A percentile compares a stretch with the other conserved stretches of the same genome.
Evolutionary conservation across 2,113 vertebrate species (phyloP).

Genomic region (Sphyrna mokarran): DNA sequence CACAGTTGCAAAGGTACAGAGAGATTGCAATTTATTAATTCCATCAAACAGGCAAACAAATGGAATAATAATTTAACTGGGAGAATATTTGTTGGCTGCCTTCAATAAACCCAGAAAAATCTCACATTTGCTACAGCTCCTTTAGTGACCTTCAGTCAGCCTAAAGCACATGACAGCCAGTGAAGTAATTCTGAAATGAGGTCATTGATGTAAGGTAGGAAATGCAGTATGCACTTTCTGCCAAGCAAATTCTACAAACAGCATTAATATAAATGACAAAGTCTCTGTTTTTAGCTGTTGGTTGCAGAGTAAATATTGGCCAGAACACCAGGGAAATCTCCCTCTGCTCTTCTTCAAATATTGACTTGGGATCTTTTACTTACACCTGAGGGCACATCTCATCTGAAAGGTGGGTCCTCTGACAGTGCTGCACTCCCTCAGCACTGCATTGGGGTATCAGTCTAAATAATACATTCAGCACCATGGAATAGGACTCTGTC

Average conservation of each 20-base stretch:
- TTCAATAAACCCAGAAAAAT: background rate
- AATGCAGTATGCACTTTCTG: too few relatives aligned
- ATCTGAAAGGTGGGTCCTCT: background rate
- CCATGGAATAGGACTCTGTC: background rate
- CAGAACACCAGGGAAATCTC: too few relatives aligned
- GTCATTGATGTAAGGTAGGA: too few relatives aligned
- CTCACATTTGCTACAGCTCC: background rate
- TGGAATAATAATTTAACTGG: background rate
- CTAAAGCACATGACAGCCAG: background rate
- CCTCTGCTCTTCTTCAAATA: too few relatives aligned
- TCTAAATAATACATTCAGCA: background rate
- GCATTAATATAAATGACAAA: too few relatives aligned
- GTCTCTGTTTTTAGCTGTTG: too few relatives aligned
- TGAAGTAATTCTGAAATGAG: background rate
- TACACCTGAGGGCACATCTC: background rate
- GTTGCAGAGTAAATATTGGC: too few relatives aligned
- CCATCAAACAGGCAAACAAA: background rate
- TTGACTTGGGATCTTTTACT: too few relatives aligned
- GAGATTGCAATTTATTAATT: background rate
- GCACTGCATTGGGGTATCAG: background rate
- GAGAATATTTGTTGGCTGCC: background rate
- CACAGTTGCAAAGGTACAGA: background rate
- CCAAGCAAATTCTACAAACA: too few relatives aligned
- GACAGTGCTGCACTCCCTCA: background rate
- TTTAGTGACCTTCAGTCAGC: background rate